Conservation (phyloP, 2,113 vertebrate species). For the Empidonax alnorum region DNA sequence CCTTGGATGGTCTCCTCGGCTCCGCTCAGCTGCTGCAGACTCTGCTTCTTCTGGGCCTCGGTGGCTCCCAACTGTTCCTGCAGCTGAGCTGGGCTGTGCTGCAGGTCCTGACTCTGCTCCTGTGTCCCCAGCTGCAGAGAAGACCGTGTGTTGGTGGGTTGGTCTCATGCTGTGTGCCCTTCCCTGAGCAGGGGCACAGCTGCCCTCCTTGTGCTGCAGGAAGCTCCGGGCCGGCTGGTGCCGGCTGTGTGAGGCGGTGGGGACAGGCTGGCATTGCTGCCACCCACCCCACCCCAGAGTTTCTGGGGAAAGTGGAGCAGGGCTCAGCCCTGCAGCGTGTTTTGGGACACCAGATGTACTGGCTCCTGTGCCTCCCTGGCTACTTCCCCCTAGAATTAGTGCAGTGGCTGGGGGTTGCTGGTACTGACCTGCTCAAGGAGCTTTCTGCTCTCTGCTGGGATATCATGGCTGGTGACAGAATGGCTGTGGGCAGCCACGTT, state of each 20-base stretch:
- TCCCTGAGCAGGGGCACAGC: not conserved
- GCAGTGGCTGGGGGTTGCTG: too few species aligned
- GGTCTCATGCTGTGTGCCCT: slow-evolving; percentile 28
- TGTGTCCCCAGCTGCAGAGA: not conserved
- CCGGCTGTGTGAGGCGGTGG: slow-evolving; percentile 19
- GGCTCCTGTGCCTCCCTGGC: not conserved
- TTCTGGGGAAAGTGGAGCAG: not conserved
- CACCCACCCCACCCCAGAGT: not conserved
- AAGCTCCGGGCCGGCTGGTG: slow-evolving; percentile 16
- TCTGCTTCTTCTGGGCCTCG: not conserved
- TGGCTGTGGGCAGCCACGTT: not conserved
- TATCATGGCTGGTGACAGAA: accelerated
- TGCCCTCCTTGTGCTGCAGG: slow-evolving; percentile 40
- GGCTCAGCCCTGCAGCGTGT: not conserved
- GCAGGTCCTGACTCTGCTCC: not conserved
- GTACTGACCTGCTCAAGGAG: not conserved
- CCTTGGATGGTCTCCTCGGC: slow-evolving; percentile 42
- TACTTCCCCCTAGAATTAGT: not conserved
- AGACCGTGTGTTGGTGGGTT: not conserved
- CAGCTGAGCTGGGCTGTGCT: not conserved
- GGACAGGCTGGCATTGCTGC: not conserved
- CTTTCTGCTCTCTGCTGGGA: not conserved
- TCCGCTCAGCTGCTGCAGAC: not conserved
- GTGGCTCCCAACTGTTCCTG: slow-evolving; percentile 55
- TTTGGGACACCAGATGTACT: not conserved